Evolutionary conservation across 2,888 invertebrate genomes (phyloP).

Genomic region (Euproctis similis): DNA sequence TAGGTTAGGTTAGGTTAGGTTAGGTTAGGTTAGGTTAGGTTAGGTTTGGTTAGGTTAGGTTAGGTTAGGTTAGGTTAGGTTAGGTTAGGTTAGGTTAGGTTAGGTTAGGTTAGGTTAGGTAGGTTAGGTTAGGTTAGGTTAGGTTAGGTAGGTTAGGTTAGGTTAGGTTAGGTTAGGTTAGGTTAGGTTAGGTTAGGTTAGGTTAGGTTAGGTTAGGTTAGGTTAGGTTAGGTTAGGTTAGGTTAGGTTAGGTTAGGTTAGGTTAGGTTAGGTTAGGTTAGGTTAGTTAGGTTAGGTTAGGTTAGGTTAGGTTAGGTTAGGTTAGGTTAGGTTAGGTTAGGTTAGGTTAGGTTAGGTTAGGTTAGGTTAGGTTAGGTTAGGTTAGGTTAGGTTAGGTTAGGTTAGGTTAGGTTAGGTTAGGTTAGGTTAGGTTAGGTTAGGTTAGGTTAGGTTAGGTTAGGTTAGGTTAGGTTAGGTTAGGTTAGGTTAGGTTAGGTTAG

Average conservation of each 20-base stretch:
- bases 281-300: constrained; percentile 5
- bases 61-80: constrained; percentile 5
- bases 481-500: constrained; percentile 5
- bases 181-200: constrained; percentile 5
- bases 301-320: constrained; percentile 5
- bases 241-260: constrained; percentile 5
- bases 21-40: constrained; percentile 5
- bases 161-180: constrained; percentile 4
- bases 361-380: constrained; percentile 5
- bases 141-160: constrained; percentile 3
- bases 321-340: constrained; percentile 5
- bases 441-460: constrained; percentile 5
- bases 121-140: constrained; percentile 5
- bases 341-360: constrained; percentile 5
- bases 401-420: constrained; percentile 5
- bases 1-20: constrained; percentile 4
- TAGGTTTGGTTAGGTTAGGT: constrained; percentile 5
- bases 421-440: constrained; percentile 5
- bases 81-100: constrained; percentile 5
- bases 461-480: constrained; percentile 5
- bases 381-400: constrained; percentile 5
- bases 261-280: constrained; percentile 5
- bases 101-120: constrained; percentile 5
- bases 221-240: constrained; percentile 5
- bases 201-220: constrained; percentile 5